Conservation (phyloP, 2,113 vertebrate species). For the Psophia crepitans region DNA sequence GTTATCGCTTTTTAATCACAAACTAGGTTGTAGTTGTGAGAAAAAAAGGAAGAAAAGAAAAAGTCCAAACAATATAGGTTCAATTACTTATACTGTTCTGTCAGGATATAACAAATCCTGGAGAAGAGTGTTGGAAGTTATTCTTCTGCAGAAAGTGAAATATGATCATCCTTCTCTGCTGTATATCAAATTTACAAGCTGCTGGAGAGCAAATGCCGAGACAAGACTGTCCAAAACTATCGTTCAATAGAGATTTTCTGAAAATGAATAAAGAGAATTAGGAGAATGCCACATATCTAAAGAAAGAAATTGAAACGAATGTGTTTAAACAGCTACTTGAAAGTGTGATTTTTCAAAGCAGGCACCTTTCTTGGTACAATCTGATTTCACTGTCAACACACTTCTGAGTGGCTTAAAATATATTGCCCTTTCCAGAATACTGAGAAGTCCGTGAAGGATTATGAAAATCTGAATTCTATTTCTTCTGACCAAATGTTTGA, state of each 20-base stretch:
- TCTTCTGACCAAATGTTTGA: constrained; percentile 34
- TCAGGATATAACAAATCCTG: not conserved
- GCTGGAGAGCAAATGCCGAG: accelerated
- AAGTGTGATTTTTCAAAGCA: constrained; percentile 22
- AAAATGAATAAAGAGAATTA: not conserved
- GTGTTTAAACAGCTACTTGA: not conserved
- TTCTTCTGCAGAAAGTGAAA: not conserved
- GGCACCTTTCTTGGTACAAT: not conserved
- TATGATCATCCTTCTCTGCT: not conserved
- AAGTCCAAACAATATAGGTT: not conserved
- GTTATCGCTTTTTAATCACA: not conserved
- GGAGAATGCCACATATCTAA: not conserved
- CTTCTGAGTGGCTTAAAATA: constrained; percentile 19
- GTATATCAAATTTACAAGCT: not conserved
- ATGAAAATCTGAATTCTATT: constrained; percentile 1
- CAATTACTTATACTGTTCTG: not conserved
- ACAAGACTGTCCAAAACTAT: not conserved
- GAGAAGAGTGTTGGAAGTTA: not conserved
- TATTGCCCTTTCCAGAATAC: not conserved
- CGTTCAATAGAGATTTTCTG: not conserved
- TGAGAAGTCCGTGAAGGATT: constrained; percentile 1
- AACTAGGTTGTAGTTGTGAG: not conserved
- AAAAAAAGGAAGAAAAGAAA: not conserved
- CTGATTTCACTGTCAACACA: not conserved
- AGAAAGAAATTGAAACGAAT: not conserved